phyloP scores from a whole-genome alignment of 2,113 vertebrate species.

The Alaudala cheleensis region DNA sequence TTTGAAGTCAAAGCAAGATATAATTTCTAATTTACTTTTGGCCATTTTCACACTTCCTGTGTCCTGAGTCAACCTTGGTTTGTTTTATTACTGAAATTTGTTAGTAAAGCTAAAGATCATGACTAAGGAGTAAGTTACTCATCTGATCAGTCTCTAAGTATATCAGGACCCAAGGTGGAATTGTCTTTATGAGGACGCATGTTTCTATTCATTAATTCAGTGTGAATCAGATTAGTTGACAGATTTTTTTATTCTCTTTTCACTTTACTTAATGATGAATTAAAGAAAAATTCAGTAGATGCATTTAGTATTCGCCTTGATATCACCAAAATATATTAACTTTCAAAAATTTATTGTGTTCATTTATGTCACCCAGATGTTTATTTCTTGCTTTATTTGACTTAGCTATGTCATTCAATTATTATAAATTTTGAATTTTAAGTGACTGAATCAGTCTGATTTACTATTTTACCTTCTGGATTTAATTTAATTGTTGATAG shows the following conservation, averaged over 20 bases:
- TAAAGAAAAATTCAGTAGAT: background rate
- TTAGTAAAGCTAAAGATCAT: background rate
- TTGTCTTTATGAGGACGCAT: background rate
- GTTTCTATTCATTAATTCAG: background rate
- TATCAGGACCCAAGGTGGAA: background rate
- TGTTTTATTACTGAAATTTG: background rate
- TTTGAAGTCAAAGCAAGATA: background rate
- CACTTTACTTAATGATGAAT: background rate
- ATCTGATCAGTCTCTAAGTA: background rate
- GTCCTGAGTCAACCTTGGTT: background rate
- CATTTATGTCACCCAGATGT: background rate
- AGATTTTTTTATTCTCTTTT: background rate
- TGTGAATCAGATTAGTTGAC: background rate
- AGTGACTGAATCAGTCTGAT: background rate
- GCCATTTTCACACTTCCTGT: background rate
- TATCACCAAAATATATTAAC: background rate
- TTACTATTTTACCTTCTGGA: background rate
- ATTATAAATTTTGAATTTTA: background rate
- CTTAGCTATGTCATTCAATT: background rate
- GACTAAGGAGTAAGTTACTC: background rate
- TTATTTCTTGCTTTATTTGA: slow-evolving; percentile 21
- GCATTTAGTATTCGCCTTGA: background rate
- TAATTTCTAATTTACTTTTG: background rate
- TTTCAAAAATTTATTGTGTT: background rate
- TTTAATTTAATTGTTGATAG: background rate